Percentiles rank a stretch among this genome's conserved stretches.
These are phyloP conservation scores for Drosophila demipolita DNA, from an alignment of 2,888 invertebrate species.

Conservation along the genomic window DNA sequence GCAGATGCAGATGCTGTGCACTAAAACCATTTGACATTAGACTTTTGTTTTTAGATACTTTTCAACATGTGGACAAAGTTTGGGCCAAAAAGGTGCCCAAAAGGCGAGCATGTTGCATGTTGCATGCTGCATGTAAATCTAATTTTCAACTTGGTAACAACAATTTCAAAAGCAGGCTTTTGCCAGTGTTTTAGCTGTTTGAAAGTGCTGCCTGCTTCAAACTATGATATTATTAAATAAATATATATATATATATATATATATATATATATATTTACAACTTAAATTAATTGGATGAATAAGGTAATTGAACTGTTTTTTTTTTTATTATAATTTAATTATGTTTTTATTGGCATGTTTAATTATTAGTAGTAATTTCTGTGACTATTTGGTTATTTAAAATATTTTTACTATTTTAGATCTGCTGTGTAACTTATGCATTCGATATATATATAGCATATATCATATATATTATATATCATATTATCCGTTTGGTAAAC, in stretches of 20 bases:
- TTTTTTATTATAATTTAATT: background rate
- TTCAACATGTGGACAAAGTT: constrained; percentile 51
- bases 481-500: no score
- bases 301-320: background rate
- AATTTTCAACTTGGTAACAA: constrained; percentile 70
- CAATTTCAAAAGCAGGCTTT: constrained; percentile 33
- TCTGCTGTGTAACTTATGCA: background rate
- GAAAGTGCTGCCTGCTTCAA: background rate
- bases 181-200: background rate
- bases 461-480: no score
- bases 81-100: constrained; percentile 46
- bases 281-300: background rate
- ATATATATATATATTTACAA: background rate
- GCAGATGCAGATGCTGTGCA: constrained; percentile 42
- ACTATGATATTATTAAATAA: background rate
- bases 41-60: constrained; percentile 67
- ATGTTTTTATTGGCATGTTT: background rate
- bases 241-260: no score
- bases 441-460: background rate
- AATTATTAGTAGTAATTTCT: background rate
- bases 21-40: constrained; percentile 71
- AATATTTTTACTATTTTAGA: background rate
- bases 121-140: constrained; percentile 65
- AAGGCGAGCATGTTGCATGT: constrained; percentile 38
- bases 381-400: background rate